Conservation (phyloP, 2,888 invertebrate genomes). For the Auanema sp. region DNA sequence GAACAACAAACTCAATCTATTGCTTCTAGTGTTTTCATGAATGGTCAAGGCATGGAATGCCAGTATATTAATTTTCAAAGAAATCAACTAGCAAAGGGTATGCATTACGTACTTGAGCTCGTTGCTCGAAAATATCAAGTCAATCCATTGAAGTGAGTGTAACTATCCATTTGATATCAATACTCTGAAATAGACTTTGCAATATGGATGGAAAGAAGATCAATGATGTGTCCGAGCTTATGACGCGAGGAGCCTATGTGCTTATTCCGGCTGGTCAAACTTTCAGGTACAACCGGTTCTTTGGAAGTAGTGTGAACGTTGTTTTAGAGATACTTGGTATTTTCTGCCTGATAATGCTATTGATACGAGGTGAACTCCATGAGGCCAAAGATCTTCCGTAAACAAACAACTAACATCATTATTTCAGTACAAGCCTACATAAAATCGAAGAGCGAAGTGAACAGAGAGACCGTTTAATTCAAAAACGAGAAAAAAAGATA, state of each 20-base stretch:
- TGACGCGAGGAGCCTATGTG: constrained; percentile 57
- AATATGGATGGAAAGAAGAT: constrained; percentile 54
- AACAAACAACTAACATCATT: constrained; percentile 2
- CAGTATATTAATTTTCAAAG: constrained; percentile 51
- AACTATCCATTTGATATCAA: background rate
- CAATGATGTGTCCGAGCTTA: constrained; percentile 45
- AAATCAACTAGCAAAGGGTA: constrained; percentile 54
- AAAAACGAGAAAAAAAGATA: constrained; percentile 30
- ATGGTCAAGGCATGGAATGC: constrained; percentile 56
- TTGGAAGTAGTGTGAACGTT: background rate
- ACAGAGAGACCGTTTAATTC: constrained; percentile 48
- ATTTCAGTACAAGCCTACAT: constrained; percentile 35
- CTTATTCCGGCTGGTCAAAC: constrained; percentile 54
- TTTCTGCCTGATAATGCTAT: constrained; percentile 59
- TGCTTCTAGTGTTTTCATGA: constrained; percentile 47
- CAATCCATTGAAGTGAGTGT: constrained; percentile 40
- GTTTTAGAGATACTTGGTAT: constrained; percentile 51
- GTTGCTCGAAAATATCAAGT: constrained; percentile 49
- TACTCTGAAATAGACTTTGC: constrained; percentile 35
- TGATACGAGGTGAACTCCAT: constrained; percentile 46
- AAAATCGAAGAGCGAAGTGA: constrained; percentile 48
- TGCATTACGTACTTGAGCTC: constrained; percentile 51
- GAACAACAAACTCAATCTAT: background rate
- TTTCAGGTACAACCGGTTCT: constrained; percentile 27
- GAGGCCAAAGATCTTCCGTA: no score